Base-by-base conservation (phyloP, 2,113 vertebrate genomes). In the Calidris pugnax region DNA sequence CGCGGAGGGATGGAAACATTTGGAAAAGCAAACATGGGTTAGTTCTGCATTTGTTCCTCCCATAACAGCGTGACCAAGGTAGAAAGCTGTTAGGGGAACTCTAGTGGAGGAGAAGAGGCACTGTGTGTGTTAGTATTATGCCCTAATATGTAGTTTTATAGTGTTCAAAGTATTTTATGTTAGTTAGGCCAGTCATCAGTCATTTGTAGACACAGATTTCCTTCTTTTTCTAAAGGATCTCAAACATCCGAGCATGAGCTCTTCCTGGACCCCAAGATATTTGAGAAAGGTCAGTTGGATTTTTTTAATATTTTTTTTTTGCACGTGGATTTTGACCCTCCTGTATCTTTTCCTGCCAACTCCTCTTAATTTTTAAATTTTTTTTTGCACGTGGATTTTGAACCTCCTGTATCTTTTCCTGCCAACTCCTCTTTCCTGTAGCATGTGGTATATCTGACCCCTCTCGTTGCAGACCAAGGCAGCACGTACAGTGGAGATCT, bases 401-500 rank as follows among this genome's bases (percentile, higher is more conserved):
- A 69, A 84, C 63, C 21, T 82, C 32, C 12, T 41, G 2, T 21
- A 20, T 43, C 3, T 93, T 64, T 81, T 51, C 76, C 87, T 91
- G 85, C 72, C 73, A 74, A 14, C 30, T 27, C 18, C 81, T 43
- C 73, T 69, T 90, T 32, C 28, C 48, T 41, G 10, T 51, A 26
- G 60, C 62, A 41, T 23, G 4, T 10, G 55, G 23, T 43, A 1
- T 81, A 43, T 77, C 68, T 88, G 43, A 6, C 80, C 9, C 4
- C 90, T 95, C 66, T 59, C 32, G 2, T 96, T 97, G 64, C 97
- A 99, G 99, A 99, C 59, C 98, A 98, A 96, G 98, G 98, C 69
- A 99, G 99, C 96, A 99, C 98, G 11, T 99, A 98, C 79, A 99
- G 98, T 3, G 99, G 99, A 48, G 99, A 99, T 94, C 95, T 99